Conservation (phyloP, 2,888 invertebrate genomes). For the Athalia rosae region DNA sequence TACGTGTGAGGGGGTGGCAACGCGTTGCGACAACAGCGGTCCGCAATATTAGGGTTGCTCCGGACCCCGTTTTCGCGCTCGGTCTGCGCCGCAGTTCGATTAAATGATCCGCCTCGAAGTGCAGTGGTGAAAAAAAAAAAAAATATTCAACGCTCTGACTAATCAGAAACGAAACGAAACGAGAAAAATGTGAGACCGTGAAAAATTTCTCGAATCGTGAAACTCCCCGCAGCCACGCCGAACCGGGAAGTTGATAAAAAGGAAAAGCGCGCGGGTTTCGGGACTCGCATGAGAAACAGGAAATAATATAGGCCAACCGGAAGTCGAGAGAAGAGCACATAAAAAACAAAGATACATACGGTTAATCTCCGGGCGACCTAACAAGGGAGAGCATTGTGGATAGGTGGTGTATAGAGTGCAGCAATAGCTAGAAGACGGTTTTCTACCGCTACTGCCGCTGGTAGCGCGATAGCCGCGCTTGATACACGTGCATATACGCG, state of each 20-base stretch:
- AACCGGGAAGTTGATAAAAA: not conserved
- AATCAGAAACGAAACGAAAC: not conserved
- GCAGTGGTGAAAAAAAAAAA: not conserved
- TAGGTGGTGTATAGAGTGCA: not conserved
- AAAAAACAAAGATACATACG: conserved; percentile 15
- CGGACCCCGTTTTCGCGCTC: conserved; percentile 70
- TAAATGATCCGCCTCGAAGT: conserved; percentile 23
- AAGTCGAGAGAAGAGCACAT: conserved; percentile 27
- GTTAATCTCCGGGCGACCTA: not conserved
- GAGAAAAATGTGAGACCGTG: too few relatives aligned
- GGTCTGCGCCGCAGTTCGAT: conserved; percentile 50
- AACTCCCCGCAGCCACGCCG: not conserved
- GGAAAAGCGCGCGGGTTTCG: conserved; percentile 9
- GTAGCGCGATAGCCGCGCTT: not conserved
- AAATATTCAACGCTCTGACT: not conserved
- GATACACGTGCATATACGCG: conserved; percentile 4
- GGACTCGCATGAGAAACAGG: conserved; percentile 35
- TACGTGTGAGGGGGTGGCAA: conserved; percentile 22
- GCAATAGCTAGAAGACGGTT: not conserved
- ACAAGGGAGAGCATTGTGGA: conserved; percentile 42
- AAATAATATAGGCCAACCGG: conserved; percentile 34
- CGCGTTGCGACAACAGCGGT: conserved; percentile 44
- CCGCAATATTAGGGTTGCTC: conserved; percentile 61
- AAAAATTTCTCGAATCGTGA: not conserved
- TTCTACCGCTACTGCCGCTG: not conserved